A percentile compares a stretch with the other conserved stretches of the same genome.
phyloP scores from a whole-genome alignment of 2,797 vertebrate genomes.

The Crenuchus spilurus region DNA sequence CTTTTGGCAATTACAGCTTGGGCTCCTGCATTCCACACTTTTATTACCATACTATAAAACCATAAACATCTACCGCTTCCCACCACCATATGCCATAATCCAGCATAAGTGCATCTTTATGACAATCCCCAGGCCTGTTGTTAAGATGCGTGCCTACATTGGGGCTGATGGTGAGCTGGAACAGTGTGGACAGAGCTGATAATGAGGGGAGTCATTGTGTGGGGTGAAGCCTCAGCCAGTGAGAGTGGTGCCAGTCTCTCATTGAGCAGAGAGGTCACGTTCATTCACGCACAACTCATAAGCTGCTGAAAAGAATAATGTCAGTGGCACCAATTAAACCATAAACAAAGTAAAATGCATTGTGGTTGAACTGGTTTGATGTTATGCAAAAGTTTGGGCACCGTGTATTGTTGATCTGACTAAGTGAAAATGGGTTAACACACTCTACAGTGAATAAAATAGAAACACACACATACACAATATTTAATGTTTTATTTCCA shows the following conservation, averaged over 20 bases:
- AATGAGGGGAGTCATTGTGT: slow-evolving; percentile 57
- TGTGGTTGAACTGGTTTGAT: too few species aligned
- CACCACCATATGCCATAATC: slow-evolving; percentile 27
- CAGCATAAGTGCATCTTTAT: slow-evolving; percentile 25
- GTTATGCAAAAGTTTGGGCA: too few species aligned
- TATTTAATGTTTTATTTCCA: too few species aligned
- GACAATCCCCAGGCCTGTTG: slow-evolving; percentile 37
- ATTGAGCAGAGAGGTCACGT: slow-evolving; percentile 14
- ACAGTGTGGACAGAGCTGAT: slow-evolving; percentile 20
- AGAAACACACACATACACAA: too few species aligned
- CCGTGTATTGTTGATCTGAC: too few species aligned
- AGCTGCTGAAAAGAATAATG: neutral
- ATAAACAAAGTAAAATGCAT: slow-evolving; percentile 10
- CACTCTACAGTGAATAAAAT: too few species aligned
- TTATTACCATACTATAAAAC: slow-evolving; percentile 38
- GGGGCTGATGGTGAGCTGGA: slow-evolving; percentile 1
- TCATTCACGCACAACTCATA: neutral
- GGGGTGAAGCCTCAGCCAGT: slow-evolving; percentile 17
- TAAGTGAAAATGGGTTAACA: too few species aligned
- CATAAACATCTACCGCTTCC: slow-evolving; percentile 16
- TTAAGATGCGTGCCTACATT: slow-evolving; percentile 11
- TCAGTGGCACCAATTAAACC: neutral
- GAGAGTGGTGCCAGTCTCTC: slow-evolving; percentile 38
- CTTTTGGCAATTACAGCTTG: slow-evolving; percentile 8
- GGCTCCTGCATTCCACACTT: slow-evolving; percentile 28